These are phyloP conservation scores for Lichenostomus cassidix DNA, from an alignment of 2,113 vertebrate species.

Conservation along the genomic window DNA sequence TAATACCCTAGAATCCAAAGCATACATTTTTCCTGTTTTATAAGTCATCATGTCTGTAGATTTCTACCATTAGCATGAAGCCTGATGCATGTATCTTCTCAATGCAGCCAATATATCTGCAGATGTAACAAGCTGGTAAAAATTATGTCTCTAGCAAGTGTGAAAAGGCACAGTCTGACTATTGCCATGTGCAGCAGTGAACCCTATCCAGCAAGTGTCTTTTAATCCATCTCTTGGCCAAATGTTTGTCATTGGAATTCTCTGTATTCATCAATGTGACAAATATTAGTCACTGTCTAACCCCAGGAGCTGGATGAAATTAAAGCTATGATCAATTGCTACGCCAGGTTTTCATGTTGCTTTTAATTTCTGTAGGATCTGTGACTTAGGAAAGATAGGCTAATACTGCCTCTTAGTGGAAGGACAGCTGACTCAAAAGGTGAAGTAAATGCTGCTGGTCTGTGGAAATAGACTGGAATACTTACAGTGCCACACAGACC, in stretches of 20 bases:
- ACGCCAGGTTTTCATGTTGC: background rate
- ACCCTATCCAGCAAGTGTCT: background rate
- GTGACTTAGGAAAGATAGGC: background rate
- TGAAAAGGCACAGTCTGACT: background rate
- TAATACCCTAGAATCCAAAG: background rate
- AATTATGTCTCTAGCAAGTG: background rate
- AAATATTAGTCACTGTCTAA: background rate
- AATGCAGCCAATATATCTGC: background rate
- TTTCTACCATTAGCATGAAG: background rate
- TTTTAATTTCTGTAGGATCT: background rate
- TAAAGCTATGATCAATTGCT: background rate
- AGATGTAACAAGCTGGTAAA: background rate
- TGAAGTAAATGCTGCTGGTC: background rate
- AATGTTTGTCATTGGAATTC: background rate
- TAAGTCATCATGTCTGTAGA: background rate
- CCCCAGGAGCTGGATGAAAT: background rate
- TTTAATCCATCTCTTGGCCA: background rate
- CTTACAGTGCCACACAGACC: background rate
- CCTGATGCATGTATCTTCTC: background rate
- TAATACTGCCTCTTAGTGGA: conserved; percentile 30
- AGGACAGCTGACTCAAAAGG: background rate
- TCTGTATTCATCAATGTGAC: background rate
- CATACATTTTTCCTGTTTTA: background rate
- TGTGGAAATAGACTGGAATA: background rate
- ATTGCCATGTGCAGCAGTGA: background rate